Conservation (phyloP, 2,113 vertebrate genomes). For the Syngnathus scovelli region DNA sequence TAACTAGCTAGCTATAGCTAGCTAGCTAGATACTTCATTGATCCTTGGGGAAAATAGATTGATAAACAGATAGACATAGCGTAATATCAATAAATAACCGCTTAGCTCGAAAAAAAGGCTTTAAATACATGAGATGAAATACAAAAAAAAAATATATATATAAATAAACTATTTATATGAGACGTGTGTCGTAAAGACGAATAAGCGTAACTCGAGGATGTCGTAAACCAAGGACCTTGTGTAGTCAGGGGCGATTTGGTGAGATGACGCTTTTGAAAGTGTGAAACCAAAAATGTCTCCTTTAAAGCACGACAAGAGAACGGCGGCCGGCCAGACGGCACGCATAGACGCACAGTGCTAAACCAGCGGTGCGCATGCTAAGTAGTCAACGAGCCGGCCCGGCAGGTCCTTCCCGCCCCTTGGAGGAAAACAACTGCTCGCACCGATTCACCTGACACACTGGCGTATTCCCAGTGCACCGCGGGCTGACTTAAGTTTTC, state of each 20-base stretch:
- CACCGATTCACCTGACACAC: slow-evolving; percentile 58
- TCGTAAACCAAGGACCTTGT: too few species aligned
- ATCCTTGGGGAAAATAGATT: too few species aligned
- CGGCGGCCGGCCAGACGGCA: neutral
- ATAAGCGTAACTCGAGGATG: too few species aligned
- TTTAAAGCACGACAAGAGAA: neutral
- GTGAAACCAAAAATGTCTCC: neutral
- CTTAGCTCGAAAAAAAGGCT: too few species aligned
- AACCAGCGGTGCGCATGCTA: slow-evolving; percentile 44
- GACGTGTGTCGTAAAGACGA: too few species aligned
- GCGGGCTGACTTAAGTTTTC: slow-evolving; percentile 38
- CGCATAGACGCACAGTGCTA: neutral
- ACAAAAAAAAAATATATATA: too few species aligned
- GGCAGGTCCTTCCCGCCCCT: slow-evolving; percentile 37
- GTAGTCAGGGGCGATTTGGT: neutral
- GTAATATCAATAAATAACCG: too few species aligned
- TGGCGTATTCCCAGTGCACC: slow-evolving; percentile 51
- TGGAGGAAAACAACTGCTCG: slow-evolving; percentile 55
- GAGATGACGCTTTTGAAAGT: neutral
- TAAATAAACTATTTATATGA: too few species aligned
- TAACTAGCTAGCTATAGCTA: too few species aligned
- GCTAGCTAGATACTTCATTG: too few species aligned
- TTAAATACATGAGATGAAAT: too few species aligned
- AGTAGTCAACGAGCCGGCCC: slow-evolving; percentile 47
- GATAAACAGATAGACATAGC: too few species aligned